Base-by-base conservation (phyloP, 1,140 invertebrate species). In the Daktulosphaira vitifoliae region DNA sequence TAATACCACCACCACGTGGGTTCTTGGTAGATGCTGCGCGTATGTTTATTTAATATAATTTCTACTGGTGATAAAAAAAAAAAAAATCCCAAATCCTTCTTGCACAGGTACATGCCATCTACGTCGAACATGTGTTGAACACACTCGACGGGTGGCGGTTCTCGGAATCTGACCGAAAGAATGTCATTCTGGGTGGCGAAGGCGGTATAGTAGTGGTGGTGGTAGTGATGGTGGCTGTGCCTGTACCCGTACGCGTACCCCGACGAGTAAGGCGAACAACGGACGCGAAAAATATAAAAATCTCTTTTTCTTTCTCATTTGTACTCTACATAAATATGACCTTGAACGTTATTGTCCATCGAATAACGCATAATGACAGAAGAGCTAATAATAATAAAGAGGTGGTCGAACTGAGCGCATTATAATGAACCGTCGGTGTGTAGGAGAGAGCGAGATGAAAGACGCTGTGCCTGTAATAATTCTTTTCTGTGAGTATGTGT, bases 111-210 rank as follows among this genome's bases (percentile, higher is more conserved):
- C 29, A 44, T 22, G 23, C 22, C 15, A n/a, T 4, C 8, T 39
- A 46, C 39, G 13, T 9, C 56, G 18, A 62, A 62, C 56, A 62
- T 62, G 54, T 62, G 56, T 62, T 62, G 56, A 62, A 62, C 56
- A 62, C 56, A 46, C 56, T 62, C 56, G 26, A 62, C 56, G 56
- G 56, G 56, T 62, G 56, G 56, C 42, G 56, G 56, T 62, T 62
- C 56, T 62, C 25, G 42, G 56, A 62, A 62, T 62, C 56, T 48
- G 56, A 62, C 42, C 56, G 56, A 62, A 62, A 62, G 56, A 62
- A 62, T 62, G 56, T 62, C 56, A 62, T 62, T 62, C 56, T 48
- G 56, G 56, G 56, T 62, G 56, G 56, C 26, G 22, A 13, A 13
- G 16, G 42, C 6, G 25, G 16, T 3, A 39, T 59, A 7, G 39